Evolutionary conservation across 2,113 vertebrate genomes (phyloP).

Genomic region (Oreochromis tanganicae): DNA sequence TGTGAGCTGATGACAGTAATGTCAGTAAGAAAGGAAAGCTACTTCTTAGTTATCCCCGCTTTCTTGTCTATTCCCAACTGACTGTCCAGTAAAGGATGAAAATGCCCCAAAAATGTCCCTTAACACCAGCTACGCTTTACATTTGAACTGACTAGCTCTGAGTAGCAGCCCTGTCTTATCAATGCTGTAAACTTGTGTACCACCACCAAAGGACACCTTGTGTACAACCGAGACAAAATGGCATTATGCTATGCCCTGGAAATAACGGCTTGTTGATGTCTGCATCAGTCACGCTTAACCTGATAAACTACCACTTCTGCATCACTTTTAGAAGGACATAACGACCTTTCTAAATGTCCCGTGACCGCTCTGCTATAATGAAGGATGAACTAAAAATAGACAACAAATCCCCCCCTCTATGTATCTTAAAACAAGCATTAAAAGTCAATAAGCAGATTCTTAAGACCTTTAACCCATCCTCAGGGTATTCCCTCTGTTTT

Average conservation of each 20-base stretch:
- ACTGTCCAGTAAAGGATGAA: not conserved
- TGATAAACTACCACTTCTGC: not conserved
- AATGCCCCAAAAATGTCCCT: not conserved
- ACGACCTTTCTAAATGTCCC: not conserved
- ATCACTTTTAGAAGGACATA: not conserved
- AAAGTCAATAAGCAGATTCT: slow-evolving; percentile 43
- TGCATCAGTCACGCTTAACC: slow-evolving; percentile 25
- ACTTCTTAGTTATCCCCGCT: not conserved
- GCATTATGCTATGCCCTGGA: not conserved
- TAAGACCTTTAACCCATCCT: slow-evolving; percentile 57
- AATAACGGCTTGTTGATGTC: not conserved
- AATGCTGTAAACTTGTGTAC: not conserved
- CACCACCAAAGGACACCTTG: not conserved
- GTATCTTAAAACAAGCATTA: slow-evolving; percentile 55
- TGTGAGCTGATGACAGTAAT: not conserved
- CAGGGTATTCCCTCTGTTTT: slow-evolving; percentile 48
- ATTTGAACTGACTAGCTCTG: not conserved
- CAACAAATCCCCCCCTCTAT: not conserved
- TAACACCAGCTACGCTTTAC: not conserved
- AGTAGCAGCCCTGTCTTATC: not conserved
- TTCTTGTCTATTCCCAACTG: not conserved
- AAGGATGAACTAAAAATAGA: slow-evolving; percentile 45
- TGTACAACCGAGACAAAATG: not conserved
- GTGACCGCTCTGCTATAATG: slow-evolving; percentile 15
- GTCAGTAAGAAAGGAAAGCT: not conserved